Conservation (phyloP, 1,140 invertebrate genomes). For the Halyomorpha halys region DNA sequence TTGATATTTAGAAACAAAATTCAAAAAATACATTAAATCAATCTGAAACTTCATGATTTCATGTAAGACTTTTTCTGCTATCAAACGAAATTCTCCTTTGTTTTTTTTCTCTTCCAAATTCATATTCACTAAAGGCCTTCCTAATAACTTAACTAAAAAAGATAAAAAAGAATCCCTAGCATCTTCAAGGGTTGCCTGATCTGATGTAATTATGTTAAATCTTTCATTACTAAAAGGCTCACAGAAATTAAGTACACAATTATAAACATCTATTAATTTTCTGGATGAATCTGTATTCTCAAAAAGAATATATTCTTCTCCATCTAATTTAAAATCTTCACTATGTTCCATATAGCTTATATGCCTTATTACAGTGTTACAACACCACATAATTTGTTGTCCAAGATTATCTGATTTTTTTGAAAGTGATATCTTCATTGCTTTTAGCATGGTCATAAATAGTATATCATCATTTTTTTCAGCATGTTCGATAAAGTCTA, state of each 20-base stretch:
- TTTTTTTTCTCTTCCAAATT: constrained; percentile 6
- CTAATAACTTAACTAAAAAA: constrained; percentile 17
- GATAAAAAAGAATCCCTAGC: background rate
- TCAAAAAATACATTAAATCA: constrained; percentile 9
- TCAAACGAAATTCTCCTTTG: background rate
- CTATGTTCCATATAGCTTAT: background rate
- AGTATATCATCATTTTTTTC: constrained; percentile 4
- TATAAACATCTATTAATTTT: background rate
- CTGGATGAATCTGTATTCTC: constrained; percentile 2
- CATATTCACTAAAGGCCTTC: constrained; percentile 14
- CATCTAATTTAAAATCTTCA: constrained; percentile 16
- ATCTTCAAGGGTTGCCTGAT: background rate
- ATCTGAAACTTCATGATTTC: background rate
- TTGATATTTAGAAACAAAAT: background rate
- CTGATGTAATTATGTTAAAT: background rate
- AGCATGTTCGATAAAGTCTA: constrained; percentile 12
- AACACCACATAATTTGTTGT: background rate
- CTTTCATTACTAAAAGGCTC: background rate
- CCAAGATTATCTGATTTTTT: background rate
- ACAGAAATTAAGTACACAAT: background rate
- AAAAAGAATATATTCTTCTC: constrained; percentile 2
- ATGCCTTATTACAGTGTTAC: background rate
- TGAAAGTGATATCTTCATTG: background rate
- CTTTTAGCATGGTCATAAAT: constrained; percentile 6
- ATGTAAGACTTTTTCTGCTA: background rate